A percentile compares a stretch with the other conserved stretches of the same genome.
These are phyloP conservation scores for Peromyscus aztecus DNA, from an alignment of 2,797 vertebrate species.

Conservation along the genomic window DNA sequence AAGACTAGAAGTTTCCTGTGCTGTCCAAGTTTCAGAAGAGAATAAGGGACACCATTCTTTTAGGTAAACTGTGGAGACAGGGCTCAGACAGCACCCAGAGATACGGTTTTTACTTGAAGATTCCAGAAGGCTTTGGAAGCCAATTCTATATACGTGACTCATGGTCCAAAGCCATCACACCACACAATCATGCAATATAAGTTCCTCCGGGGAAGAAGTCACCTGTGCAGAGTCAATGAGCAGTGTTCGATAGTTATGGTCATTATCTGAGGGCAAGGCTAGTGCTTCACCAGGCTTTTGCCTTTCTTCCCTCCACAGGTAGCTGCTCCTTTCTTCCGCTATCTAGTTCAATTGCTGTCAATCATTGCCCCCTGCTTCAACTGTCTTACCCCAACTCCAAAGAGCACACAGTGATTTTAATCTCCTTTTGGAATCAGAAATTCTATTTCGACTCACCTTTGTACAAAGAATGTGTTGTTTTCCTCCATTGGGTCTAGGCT, in stretches of 20 bases:
- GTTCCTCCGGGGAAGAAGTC: conserved; percentile 54
- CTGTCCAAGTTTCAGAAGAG: background rate
- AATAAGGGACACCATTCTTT: background rate
- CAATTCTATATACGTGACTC: background rate
- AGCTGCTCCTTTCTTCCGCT: background rate
- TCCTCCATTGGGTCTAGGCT: background rate
- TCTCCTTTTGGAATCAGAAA: conserved; percentile 9
- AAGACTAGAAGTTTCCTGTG: background rate
- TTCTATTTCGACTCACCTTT: conserved; percentile 42
- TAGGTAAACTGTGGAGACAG: background rate
- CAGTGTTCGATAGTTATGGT: background rate
- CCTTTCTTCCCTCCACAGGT: background rate
- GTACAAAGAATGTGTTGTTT: background rate
- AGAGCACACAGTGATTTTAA: background rate
- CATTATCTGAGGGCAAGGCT: conserved; percentile 32
- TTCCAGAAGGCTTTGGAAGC: background rate
- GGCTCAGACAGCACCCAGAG: background rate
- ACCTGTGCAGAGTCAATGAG: conserved; percentile 8
- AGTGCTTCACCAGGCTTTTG: conserved; percentile 8
- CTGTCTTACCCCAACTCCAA: background rate
- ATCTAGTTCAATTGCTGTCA: background rate
- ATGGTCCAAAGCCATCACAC: conserved; percentile 37
- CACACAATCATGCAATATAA: conserved; percentile 13
- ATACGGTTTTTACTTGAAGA: background rate
- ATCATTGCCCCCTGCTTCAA: background rate